Base-by-base conservation (phyloP, 2,797 vertebrate genomes). In the Acipenser ruthenus region DNA sequence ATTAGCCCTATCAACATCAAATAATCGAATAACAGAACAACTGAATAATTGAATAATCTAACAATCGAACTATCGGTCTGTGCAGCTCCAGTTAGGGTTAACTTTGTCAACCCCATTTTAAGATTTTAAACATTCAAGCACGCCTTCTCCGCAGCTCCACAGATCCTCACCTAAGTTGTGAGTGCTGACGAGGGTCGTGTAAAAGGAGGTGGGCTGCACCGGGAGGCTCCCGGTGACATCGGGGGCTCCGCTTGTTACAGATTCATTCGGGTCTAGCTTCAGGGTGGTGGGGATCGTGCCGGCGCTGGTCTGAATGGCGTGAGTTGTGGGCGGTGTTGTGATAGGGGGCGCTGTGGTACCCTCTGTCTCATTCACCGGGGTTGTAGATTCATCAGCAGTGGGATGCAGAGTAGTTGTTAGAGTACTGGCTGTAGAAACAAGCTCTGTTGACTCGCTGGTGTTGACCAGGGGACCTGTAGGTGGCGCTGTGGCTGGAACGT, bases 181-280 rank as follows among this genome's bases (percentile, higher is more conserved):
- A 37, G 37, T 37, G 37, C 37, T 37, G 4, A 37, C 4, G 37
- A 37, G 37, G 51, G 56, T 70, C 63, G 10, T 68, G 63, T 68
- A 7, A 12, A 1, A 10, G 10, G 55, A 58, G n/a, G 48, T 55
- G 49, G 62, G n/a, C 50, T 4, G 61, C 58, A 11, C 56, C 12
- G 64, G 64, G 6, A 75, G 73, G 15, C 71, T 69, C 10, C 63
- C 69, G 49, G 10, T 64, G 8, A 18, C 13, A n/a, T 50, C 1
- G 18, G 7, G 49, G 60, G 62, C 23, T 11, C 37, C 50, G 15
- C 55, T 58, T 48, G 50, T 64, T 58, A 9, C 11, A 7, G 72
- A 52, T 72, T 61, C 67, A 65, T 58, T 49, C 11, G 18, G 52
- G 58, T 13, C 52, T 50, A 6, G 64, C 37, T 13, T 72, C 5